Base-by-base conservation (phyloP, 1,140 invertebrate genomes). In the Agrilus planipennis region DNA sequence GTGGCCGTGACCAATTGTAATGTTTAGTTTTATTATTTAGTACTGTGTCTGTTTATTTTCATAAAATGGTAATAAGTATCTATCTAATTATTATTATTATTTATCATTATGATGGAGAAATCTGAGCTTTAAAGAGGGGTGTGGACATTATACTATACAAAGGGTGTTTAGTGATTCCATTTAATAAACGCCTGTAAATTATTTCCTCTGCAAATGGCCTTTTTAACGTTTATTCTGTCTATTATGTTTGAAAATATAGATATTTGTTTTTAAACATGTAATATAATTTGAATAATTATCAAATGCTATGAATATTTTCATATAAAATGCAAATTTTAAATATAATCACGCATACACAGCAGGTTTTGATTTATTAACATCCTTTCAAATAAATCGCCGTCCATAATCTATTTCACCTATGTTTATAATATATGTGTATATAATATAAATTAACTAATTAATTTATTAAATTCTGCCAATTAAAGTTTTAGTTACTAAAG, bases 271-370 rank as follows among this genome's bases (percentile, higher is more conserved):
- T 43, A 49, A 51, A 41, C 43, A 50, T 54, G 53, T 57, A 57
- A 54, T 53, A 53, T 55, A 52, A 54, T 57, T 55, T 55, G 47
- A 53, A 54, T 46, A 52, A 47, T 51, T 53, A 56, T 42, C 49
- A 56, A 58, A 54, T 58, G 54, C 55, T 56, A 54, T 54, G 47
- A 55, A 58, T 58, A 58, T 58, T 58, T 58, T 58, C 56, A 55
- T 58, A 58, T 55, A 57, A 57, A 58, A 58, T 42, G 44, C 55
- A 51, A 53, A 56, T 58, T 54, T 52, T 50, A 58, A 57, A 58
- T 55, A 57, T 58, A 58, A 55, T 54, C 54, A 58, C 51, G 51
- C 56, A 58, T 54, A 53, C 55, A 55, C 14, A 32, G n/a, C 2
- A 34, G 11, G 23, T 41, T 34, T 34, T 34, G 15, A 34, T 34